Evolutionary conservation across 2,888 invertebrate species (phyloP).

Genomic region (Diadegma fenestrale): DNA sequence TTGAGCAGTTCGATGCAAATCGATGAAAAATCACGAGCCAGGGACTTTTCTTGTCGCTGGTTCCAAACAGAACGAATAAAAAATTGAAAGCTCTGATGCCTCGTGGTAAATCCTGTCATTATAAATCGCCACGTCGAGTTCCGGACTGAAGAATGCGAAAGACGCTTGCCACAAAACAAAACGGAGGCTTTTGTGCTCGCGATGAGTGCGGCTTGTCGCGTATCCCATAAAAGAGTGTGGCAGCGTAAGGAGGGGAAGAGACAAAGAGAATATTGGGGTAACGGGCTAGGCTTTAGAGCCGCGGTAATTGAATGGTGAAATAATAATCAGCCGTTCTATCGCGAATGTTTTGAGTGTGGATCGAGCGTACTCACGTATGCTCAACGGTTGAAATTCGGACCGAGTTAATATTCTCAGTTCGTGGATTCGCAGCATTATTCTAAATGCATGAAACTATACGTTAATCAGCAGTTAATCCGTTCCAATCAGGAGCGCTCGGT

Average conservation of each 20-base stretch:
- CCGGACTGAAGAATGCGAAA: constrained; percentile 58
- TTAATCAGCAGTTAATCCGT: background rate
- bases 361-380: background rate
- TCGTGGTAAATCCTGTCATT: background rate
- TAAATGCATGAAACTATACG: background rate
- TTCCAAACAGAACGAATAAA: background rate
- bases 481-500: background rate
- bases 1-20: too few species aligned
- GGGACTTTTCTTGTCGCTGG: background rate
- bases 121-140: background rate
- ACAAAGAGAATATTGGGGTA: background rate
- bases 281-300: constrained; percentile 63
- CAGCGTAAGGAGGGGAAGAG: constrained; percentile 36
- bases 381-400: background rate
- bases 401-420: background rate
- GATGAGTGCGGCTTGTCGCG: constrained; percentile 67
- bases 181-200: constrained; percentile 68
- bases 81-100: background rate
- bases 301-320: constrained; percentile 81
- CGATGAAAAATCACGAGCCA: background rate
- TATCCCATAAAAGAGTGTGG: constrained; percentile 65
- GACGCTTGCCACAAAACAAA: constrained; percentile 40
- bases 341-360: constrained; percentile 40
- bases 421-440: background rate
- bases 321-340: constrained; percentile 78